Base-by-base conservation (phyloP, 2,113 vertebrate species). In the Zapornia atra region DNA sequence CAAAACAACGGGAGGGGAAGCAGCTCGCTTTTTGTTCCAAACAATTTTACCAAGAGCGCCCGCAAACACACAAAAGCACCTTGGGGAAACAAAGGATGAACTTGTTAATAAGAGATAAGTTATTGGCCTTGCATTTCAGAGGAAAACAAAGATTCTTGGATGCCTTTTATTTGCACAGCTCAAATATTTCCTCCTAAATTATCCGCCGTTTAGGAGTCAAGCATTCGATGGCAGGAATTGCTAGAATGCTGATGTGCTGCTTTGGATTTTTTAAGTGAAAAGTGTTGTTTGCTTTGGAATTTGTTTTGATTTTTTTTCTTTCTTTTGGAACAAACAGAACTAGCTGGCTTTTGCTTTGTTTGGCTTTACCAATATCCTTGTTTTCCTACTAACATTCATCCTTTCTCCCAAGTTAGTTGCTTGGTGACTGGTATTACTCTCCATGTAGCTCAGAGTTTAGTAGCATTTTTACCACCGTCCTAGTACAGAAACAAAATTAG, bases 1-100 rank as follows among this genome's bases (percentile, higher is more conserved):
- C 92, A 93, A 42, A 97, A 93, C 93, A 96, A 96, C 90, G 73
- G 89, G 92, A 96, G 94, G 94, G 92, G 92, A 97, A 95, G 56
- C 95, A 82, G 85, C 83, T 94, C 95, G 90, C 94, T 87, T 91
- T 97, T 84, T 65, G 82, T 65, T 93, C 94, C 76, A 79, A 84
- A 94, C 57, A 8, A 51, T 90, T 96, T 84, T 86, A 61, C 93
- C 88, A 86, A 68, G 40, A 97, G 80, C 61, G 8, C 36, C 21
- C 21, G 51, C 22, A 59, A 20, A 31, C 15, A 57, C 8, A 40
- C 50, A 60, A 80, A 80, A 46, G n/a, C 65, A 94, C 83, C 83
- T 96, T 82, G 53, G 57, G 60, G 31, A 64, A 94, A 94, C 44
- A 91, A 84, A 90, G 89, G 86, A 85, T 91, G 88, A 95, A 96